Evolutionary conservation across 1,140 invertebrate genomes (phyloP), one percentile per base, ranked within the genome.

Genomic region (Cydia pomonella): DNA sequence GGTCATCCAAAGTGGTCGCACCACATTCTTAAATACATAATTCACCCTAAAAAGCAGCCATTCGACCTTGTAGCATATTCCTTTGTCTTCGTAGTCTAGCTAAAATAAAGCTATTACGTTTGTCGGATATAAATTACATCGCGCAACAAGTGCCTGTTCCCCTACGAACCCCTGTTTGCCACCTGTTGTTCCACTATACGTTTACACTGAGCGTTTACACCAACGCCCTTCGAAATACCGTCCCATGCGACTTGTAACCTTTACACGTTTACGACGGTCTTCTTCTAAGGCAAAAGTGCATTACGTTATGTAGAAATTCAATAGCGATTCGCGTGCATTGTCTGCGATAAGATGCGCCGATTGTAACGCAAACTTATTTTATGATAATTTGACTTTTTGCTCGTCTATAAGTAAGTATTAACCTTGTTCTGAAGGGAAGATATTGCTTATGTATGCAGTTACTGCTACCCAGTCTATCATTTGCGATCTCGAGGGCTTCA

Each of bases 91-190:
- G n/a, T 6, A 69, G 27, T 38, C 64, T 29, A 69, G 27, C 25
- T 64, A 78, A 72, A 77, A 74, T 75, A 76, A 76, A 80, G 73
- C 66, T 72, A 78, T 75, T 74, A 74, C 64, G 72, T 73, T 63
- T 73, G 75, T 73, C 47, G 59, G 71, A 63, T 73, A 76, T 74
- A 76, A 78, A 80, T 78, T 76, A 73, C 76, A 64, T 25, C 38
- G 74, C 69, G 85, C 86, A 89, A 89, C 86, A 90, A 90, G 88
- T 90, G 88, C 76, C 76, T 38, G 74, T 73, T 76, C 81, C 86
- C 79, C 81, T 23, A 72, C 73, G 73, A 63, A 77, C 81, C 82
- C 80, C 76, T 76, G 69, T 79, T 53, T 9, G 73, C 84, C 87
- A 90, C 88, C 88, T 90, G 88, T 90, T 89, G 64, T 69, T 6